These are phyloP conservation scores for Argyra leucocephala DNA, from an alignment of 2,888 invertebrate species.

Conservation along the genomic window DNA sequence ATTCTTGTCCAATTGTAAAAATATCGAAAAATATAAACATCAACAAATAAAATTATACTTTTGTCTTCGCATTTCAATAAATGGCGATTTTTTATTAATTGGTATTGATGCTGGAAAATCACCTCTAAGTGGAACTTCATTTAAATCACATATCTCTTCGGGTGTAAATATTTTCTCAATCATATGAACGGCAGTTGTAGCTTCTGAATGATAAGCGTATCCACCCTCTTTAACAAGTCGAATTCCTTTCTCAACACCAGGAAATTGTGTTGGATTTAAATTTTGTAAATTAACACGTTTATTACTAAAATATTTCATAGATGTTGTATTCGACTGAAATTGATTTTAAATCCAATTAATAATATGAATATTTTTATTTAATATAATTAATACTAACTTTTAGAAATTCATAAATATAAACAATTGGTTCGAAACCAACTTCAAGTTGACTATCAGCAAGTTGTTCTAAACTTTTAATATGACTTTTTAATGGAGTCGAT, in stretches of 20 bases:
- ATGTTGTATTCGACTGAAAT: conserved; percentile 25
- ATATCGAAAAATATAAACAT: too few relatives aligned
- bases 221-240: conserved; percentile 31
- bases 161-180: conserved; percentile 34
- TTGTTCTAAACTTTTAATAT: conserved; percentile 46
- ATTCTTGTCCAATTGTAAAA: not conserved
- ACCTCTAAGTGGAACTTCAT: conserved; percentile 34
- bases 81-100: conserved; percentile 33
- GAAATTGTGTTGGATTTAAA: conserved; percentile 26
- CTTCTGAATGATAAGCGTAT: conserved; percentile 36
- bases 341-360: not conserved
- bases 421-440: conserved; percentile 47
- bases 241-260: conserved; percentile 30
- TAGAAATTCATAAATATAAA: conserved; percentile 31
- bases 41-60: conserved; percentile 24
- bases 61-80: conserved; percentile 31
- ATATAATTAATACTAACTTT: not conserved
- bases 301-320: conserved; percentile 25
- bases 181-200: conserved; percentile 29
- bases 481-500: conserved; percentile 47
- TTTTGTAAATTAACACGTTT: conserved; percentile 19
- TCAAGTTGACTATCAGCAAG: conserved; percentile 48
- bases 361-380: conserved; percentile 1
- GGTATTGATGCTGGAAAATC: conserved; percentile 28
- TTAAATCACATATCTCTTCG: conserved; percentile 39